Percentiles rank a stretch among this genome's conserved stretches.
Evolutionary conservation across 2,113 vertebrate species (phyloP).

Genomic region (Pavo muticus): DNA sequence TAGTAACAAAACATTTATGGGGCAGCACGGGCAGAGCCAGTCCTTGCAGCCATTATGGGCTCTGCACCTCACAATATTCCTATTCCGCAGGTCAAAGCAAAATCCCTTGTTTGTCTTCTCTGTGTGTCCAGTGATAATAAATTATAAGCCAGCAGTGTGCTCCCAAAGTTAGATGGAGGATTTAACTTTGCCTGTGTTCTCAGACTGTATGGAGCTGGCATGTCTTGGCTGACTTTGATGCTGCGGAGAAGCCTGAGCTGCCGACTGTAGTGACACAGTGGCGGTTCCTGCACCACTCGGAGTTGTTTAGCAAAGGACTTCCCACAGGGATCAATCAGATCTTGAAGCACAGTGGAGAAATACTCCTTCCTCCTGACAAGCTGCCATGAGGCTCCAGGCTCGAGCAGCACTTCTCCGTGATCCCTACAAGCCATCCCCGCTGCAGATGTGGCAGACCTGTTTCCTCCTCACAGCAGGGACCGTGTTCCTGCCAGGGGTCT

Average conservation of each 20-base stretch:
- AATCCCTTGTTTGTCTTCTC: not conserved
- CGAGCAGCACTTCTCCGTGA: not conserved
- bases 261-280: not conserved
- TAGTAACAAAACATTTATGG: not conserved
- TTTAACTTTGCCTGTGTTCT: not conserved
- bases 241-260: not conserved
- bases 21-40: not conserved
- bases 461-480: not conserved
- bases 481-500: not conserved
- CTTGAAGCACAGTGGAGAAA: not conserved
- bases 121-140: not conserved
- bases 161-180: not conserved
- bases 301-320: not conserved
- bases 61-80: not conserved
- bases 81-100: not conserved
- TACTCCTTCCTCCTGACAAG: not conserved
- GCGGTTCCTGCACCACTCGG: not conserved
- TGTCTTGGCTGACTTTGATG: not conserved
- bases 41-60: not conserved
- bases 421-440: not conserved
- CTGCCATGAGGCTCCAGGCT: not conserved
- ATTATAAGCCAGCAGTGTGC: not conserved
- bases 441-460: not conserved
- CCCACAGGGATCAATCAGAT: not conserved
- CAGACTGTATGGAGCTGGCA: not conserved